Base-by-base conservation (phyloP, 2,888 invertebrate genomes). In the Papilio gigon region DNA sequence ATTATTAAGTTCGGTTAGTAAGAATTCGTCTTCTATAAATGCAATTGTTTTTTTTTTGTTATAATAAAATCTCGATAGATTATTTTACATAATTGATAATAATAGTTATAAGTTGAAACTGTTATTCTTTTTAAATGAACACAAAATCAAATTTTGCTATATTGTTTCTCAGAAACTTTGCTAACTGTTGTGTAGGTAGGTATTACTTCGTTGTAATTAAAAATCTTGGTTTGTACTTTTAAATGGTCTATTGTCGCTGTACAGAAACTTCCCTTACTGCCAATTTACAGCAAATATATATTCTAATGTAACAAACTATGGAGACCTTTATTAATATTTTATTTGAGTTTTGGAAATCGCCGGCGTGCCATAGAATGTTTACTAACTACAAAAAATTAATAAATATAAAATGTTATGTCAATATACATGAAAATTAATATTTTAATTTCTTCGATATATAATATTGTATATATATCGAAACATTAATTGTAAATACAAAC, bases 11-110 rank as follows among this genome's bases (percentile, higher is more conserved):
- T 71, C 60, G 33, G 22, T 68, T 42, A 64, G 60, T 71, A 72
- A 74, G 73, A 76, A 75, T 70, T 74, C 75, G 73, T 77, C 72
- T 75, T 75, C 78, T 73, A 73, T 74, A 77, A 85, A 89, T 88
- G 87, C 89, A 88, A 89, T 84, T 82, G 77, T 80, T 83, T 56
- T 56, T 30, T 50, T 50, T 25, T 80, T 77, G 77, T 80, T 77
- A 30, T 70, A 79, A 76, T 82, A 84, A 80, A 88, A 89, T 89
- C 89, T 90, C 88, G 81, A 84, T 88, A 87, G 84, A 73, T 80
- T 79, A 78, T 76, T 72, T 71, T 71, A 71, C 40, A 60, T 74
- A 67, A 72, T 62, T 65, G 65, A 67, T 72, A 60, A 72, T 69
- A 70, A 70, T 78, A 73, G 71, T 71, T 66, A 71, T 79, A 78